These are phyloP conservation scores for Aphaenogaster floridana DNA, from an alignment of 1,140 invertebrate genomes.

Conservation along the genomic window DNA sequence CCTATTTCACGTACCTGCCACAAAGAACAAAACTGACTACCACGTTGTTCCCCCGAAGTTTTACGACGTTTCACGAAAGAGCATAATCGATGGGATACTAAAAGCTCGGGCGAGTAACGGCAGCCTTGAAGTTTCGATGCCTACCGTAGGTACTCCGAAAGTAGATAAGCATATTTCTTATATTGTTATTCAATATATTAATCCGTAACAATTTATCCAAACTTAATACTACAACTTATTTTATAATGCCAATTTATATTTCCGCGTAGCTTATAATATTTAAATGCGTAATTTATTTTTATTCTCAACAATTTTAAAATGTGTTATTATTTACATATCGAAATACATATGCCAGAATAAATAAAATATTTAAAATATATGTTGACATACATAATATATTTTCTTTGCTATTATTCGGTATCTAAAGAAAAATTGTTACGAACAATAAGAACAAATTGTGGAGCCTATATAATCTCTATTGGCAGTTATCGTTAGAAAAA, in stretches of 20 bases:
- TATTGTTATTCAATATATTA: background rate
- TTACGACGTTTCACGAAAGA: constrained; percentile 70
- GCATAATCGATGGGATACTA: constrained; percentile 68
- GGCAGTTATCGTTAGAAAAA: background rate
- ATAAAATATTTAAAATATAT: background rate
- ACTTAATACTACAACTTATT: background rate
- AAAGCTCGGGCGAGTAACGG: constrained; percentile 48
- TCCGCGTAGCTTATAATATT: background rate
- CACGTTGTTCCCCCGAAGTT: constrained; percentile 67
- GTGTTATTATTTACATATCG: background rate
- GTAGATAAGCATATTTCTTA: constrained; percentile 3
- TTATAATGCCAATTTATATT: background rate
- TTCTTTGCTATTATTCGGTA: background rate
- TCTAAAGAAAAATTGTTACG: background rate
- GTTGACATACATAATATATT: background rate
- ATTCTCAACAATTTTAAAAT: constrained; percentile 1
- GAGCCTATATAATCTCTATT: background rate
- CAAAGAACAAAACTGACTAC: constrained; percentile 50
- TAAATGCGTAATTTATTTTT: background rate
- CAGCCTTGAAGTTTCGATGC: constrained; percentile 48
- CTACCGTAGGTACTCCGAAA: background rate
- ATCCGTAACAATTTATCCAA: background rate
- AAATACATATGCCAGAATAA: background rate
- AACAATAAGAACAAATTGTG: background rate
- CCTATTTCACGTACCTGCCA: constrained; percentile 67